Base-by-base conservation (phyloP, 2,888 invertebrate genomes). In the Zaprionus obscuricornis region DNA sequence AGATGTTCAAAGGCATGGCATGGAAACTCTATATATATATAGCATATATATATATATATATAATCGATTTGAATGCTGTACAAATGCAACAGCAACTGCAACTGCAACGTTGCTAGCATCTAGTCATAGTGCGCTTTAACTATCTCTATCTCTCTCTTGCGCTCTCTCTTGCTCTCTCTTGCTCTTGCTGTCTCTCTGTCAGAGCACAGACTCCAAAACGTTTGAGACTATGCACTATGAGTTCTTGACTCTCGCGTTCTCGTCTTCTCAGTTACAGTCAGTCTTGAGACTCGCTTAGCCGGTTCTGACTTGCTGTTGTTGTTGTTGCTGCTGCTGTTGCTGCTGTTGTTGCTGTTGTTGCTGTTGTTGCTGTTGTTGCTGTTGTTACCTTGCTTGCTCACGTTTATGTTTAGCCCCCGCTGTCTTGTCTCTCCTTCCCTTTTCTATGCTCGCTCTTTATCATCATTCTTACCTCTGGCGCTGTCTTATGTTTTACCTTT, bases 31-130 rank as follows among this genome's bases (percentile, higher is more conserved):
- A n/a, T n/a, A n/a, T n/a, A n/a, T n/a, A n/a, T n/a, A n/a, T n/a
- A n/a, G 52, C 55, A 59, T 47, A 39, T 51, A 33, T 34, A 4
- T 22, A 4, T 22, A 7, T 22, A 68, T 69, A 64, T 65, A 86
- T 86, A 81, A 81, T 86, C 79, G 86, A 81, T 81, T 86, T 74
- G 81, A 81, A 64, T 50, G 68, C 64, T 78, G 68, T 54, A 51
- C 34, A n/a, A n/a, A n/a, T n/a, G 74, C 64, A 57, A 49, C 55
- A 11, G 18, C 43, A 40, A 18, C 31, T 39, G 26, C 27, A 66
- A 42, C 37, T 13, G 22, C 34, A 40, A 17, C 47, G 33, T 31
- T n/a, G 17, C 39, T 62, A 46, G 66, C 50, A 42, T 58, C 5
- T 7, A 37, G 26, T 45, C 59, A 22, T 13, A 22, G 7, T 22